phyloP scores from a whole-genome alignment of 2,888 invertebrate genomes.

The Koerneria pararmatus region DNA sequence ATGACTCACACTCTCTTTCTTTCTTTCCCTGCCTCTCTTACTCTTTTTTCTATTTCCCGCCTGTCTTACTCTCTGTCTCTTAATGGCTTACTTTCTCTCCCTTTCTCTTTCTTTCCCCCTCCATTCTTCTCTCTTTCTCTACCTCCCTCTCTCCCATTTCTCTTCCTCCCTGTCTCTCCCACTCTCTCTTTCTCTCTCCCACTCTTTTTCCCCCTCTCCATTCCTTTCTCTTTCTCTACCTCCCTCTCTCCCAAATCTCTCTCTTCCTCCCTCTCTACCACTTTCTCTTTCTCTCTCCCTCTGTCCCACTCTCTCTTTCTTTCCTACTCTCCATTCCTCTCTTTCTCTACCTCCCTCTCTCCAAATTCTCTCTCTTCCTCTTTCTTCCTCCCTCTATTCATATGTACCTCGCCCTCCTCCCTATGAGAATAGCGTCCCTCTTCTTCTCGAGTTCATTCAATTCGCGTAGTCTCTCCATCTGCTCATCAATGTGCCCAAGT shows the following conservation, averaged over 20 bases:
- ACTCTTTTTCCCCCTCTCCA: neutral
- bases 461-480: slow-evolving; percentile 34
- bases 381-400: neutral
- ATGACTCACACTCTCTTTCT: no score
- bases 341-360: neutral
- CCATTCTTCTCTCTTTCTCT: neutral
- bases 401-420: slow-evolving; percentile 15
- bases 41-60: no score
- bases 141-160: neutral
- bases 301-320: neutral
- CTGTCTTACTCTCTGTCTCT: no score
- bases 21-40: no score
- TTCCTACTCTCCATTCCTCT: slow-evolving; percentile 3
- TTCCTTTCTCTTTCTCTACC: neutral
- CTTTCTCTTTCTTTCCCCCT: neutral
- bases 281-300: neutral
- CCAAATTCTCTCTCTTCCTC: neutral
- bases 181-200: neutral
- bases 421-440: slow-evolving; percentile 20
- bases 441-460: slow-evolving; percentile 38
- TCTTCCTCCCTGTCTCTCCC: neutral
- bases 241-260: neutral
- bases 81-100: no score
- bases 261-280: neutral
- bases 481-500: slow-evolving; percentile 40